phyloP scores from a whole-genome alignment of 2,888 invertebrate genomes.

The Trissolcus brochymenae region DNA sequence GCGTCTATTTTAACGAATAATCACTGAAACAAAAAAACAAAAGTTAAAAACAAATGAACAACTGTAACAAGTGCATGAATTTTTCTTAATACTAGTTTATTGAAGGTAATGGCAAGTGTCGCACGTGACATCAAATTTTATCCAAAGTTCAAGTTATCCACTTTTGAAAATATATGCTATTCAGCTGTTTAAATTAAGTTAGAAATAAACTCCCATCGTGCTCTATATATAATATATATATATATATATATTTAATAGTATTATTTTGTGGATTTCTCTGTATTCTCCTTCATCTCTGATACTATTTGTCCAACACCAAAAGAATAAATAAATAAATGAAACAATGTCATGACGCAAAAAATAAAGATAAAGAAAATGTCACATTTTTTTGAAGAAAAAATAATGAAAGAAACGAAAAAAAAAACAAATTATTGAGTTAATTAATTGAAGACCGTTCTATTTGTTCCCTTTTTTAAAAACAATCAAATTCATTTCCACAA shows the following conservation, averaged over 20 bases:
- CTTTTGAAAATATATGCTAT: slow-evolving; percentile 59
- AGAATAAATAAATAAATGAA: slow-evolving; percentile 17
- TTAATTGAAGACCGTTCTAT: slow-evolving; percentile 38
- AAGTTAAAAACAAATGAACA: background rate
- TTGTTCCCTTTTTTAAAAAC: slow-evolving; percentile 32
- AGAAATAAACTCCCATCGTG: slow-evolving; percentile 57
- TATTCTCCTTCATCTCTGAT: slow-evolving; percentile 55
- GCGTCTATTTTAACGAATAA: slow-evolving; percentile 18
- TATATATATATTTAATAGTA: slow-evolving; percentile 55
- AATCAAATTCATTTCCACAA: slow-evolving; percentile 49
- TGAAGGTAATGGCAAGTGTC: slow-evolving; percentile 44
- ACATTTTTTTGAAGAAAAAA: slow-evolving; percentile 18
- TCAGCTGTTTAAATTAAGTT: slow-evolving; percentile 59
- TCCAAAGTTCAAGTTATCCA: slow-evolving; percentile 64
- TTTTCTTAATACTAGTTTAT: slow-evolving; percentile 1
- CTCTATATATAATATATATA: slow-evolving; percentile 45
- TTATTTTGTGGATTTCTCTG: slow-evolving; percentile 59
- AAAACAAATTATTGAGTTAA: slow-evolving; percentile 26
- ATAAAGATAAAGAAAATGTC: slow-evolving; percentile 20
- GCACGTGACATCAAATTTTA: slow-evolving; percentile 67
- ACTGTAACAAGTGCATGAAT: background rate
- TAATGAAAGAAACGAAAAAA: slow-evolving; percentile 11
- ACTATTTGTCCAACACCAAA: slow-evolving; percentile 58
- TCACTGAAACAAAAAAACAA: background rate
- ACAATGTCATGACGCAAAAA: slow-evolving; percentile 39